phyloP scores from a whole-genome alignment of 2,888 invertebrate genomes.

The Deroplatys truncata region DNA sequence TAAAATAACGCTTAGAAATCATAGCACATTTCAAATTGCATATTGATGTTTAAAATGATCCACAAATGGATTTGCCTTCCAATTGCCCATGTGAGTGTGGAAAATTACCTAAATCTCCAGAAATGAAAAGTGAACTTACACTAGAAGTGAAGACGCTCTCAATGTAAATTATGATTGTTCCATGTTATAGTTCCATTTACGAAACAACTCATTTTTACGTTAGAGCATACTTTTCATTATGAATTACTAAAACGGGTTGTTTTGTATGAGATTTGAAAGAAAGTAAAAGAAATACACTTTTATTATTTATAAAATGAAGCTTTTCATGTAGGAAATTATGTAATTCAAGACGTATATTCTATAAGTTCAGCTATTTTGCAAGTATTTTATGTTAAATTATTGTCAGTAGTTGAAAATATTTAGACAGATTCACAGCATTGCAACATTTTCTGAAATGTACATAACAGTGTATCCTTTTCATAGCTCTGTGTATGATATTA shows the following conservation, averaged over 20 bases:
- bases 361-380: background rate
- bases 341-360: background rate
- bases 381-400: background rate
- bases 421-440: background rate
- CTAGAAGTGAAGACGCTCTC: background rate
- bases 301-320: background rate
- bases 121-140: background rate
- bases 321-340: background rate
- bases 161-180: background rate
- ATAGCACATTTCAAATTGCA: background rate
- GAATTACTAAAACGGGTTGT: background rate
- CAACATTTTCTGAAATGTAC: background rate
- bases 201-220: constrained; percentile 1
- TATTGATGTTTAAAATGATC: background rate
- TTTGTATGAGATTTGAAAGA: background rate
- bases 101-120: background rate
- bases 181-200: background rate
- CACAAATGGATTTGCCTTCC: background rate
- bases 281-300: background rate
- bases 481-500: background rate
- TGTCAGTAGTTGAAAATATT: background rate
- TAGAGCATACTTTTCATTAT: background rate
- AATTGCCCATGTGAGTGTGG: background rate
- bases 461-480: background rate
- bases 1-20: background rate